Conservation (phyloP, 2,113 vertebrate genomes). For the Colistium nudipinnis region DNA sequence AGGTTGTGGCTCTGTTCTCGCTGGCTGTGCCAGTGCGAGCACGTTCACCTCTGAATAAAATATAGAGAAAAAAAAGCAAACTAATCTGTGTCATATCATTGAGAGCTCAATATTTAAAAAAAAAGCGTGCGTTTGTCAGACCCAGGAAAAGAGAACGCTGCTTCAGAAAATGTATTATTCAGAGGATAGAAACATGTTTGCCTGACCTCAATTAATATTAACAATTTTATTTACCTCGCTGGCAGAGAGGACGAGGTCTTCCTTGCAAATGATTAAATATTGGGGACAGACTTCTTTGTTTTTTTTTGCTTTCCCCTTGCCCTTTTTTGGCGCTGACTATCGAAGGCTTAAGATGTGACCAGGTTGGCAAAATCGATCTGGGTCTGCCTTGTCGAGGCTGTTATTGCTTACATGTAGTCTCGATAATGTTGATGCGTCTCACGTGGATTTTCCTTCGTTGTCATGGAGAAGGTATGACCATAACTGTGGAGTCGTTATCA, state of each 20-base stretch:
- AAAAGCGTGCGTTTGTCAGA: not conserved
- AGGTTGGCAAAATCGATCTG: no score
- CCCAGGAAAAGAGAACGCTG: not conserved
- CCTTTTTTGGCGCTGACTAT: no score
- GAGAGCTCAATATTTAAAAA: slow-evolving; percentile 1
- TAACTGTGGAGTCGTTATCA: not conserved
- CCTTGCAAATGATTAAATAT: not conserved
- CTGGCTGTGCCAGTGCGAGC: not conserved
- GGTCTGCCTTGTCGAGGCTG: no score
- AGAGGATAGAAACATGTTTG: no score
- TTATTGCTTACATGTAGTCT: no score
- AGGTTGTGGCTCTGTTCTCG: slow-evolving; percentile 20
- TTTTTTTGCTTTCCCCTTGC: no score
- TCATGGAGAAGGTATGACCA: not conserved
- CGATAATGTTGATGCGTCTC: no score
- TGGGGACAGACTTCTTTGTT: not conserved
- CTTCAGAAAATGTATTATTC: no score
- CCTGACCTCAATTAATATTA: no score
- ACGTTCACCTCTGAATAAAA: slow-evolving; percentile 3
- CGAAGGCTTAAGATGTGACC: no score
- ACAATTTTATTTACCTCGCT: not conserved
- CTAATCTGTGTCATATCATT: no score
- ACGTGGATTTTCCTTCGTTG: not conserved
- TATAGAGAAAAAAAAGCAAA: not conserved
- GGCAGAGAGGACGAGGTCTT: not conserved